Evolutionary conservation across 2,888 invertebrate species (phyloP).

Genomic region (Protonemura montana): DNA sequence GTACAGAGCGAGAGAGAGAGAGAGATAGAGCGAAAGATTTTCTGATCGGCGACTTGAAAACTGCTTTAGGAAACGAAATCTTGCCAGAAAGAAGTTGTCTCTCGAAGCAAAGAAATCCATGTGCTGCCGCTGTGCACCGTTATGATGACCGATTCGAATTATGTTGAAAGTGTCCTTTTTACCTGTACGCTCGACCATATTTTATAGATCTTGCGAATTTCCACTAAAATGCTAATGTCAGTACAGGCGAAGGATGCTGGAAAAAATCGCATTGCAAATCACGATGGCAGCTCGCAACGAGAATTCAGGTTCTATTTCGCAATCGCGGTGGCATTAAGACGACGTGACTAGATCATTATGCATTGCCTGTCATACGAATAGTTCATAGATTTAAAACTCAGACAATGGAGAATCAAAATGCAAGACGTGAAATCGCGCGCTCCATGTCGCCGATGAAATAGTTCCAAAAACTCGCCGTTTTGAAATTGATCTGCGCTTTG

Average conservation of each 20-base stretch:
- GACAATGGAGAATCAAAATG: background rate
- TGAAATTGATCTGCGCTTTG: background rate
- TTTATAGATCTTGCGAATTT: background rate
- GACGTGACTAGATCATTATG: background rate
- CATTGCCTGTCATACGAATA: background rate
- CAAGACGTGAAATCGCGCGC: background rate
- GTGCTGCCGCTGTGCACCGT: background rate
- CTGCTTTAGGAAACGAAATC: slow-evolving; percentile 33
- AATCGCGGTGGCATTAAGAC: background rate
- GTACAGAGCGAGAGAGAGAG: background rate
- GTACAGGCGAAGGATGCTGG: background rate
- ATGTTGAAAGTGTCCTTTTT: background rate
- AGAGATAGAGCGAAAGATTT: slow-evolving; percentile 25
- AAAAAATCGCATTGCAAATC: background rate
- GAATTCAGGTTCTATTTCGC: background rate
- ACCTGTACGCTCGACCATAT: background rate
- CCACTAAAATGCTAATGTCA: slow-evolving; percentile 5
- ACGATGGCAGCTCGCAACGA: background rate
- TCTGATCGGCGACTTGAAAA: slow-evolving; percentile 34
- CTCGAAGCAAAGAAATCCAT: background rate
- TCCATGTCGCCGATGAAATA: background rate
- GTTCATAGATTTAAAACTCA: background rate
- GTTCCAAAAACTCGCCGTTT: background rate
- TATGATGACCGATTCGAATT: background rate
- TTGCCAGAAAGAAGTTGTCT: slow-evolving; percentile 1